Evolutionary conservation across 2,113 vertebrate genomes (phyloP), one percentile per base, ranked within the genome.

Genomic region (Pygoscelis antarcticus): DNA sequence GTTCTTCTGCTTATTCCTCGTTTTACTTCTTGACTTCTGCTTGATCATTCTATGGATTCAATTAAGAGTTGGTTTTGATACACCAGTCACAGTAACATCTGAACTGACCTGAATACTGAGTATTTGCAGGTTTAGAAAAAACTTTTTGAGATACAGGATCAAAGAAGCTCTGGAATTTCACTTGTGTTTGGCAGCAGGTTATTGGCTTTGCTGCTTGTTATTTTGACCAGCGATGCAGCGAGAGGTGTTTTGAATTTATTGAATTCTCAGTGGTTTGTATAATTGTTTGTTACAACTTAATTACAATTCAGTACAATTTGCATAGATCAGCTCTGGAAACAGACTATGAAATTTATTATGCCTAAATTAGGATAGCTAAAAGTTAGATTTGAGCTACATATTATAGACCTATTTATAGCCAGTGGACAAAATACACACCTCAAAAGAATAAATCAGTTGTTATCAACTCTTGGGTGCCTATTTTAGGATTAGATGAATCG

Each of bases 61-160:
- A 97, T 97, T 97, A 98, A 95, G 89, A 91, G 90, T 38, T 83
- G 16, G 23, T 95, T 97, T 98, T 98, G 87, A 97, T 97, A 96
- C 93, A 94, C 64, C 46, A 97, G 92, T 97, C 95, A 97, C 94
- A 96, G 44, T 91, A 96, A 93, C 81, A 87, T 97, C 86, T 96
- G 94, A 92, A 97, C 55, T 97, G 94, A 96, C 93, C 69, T 95
- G 93, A 97, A 97, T 97, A 95, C 90, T 97, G 93, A 97, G 40
- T 95, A 95, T 85, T 77, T 96, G 29, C 42, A 69, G 16, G 54
- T 93, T 96, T 91, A 8, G 40, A 75, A 91, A 75, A 83, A 40
- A 55, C 17, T 52, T 75, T 78, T 83, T 68, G 65, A 94, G 77
- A 65, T 44, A 91, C 26, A 46, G 26, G 84, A 95, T 94, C 79